Conservation (phyloP, 2,888 invertebrate genomes). For the Cheilosia soror region DNA sequence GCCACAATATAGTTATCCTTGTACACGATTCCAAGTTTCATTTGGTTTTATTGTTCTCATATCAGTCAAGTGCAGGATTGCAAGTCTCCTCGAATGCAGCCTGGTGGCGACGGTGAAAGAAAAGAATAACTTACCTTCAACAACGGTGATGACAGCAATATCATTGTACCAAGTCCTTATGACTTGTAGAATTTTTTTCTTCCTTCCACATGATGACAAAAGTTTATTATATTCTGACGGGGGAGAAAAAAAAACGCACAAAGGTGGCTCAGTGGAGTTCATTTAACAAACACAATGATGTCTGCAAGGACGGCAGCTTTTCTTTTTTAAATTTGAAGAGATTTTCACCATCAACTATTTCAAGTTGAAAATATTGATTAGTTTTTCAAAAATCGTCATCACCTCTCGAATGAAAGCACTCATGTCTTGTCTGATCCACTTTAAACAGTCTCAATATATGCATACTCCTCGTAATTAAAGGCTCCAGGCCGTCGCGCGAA, state of each 20-base stretch:
- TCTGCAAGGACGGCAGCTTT: constrained; percentile 20
- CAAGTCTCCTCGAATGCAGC: constrained; percentile 1
- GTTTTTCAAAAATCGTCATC: constrained; percentile 17
- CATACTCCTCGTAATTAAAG: constrained; percentile 14
- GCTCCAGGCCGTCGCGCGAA: constrained; percentile 33
- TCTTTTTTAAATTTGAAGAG: background rate
- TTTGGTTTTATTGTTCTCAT: constrained; percentile 43
- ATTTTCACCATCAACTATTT: no score
- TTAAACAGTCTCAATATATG: background rate
- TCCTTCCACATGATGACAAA: constrained; percentile 26
- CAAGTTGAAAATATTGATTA: background rate
- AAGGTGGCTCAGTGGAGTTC: constrained; percentile 32
- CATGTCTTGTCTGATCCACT: background rate
- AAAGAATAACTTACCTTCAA: constrained; percentile 42
- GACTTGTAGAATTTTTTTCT: constrained; percentile 29
- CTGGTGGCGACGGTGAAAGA: constrained; percentile 7
- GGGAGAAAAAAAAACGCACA: background rate
- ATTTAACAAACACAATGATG: constrained; percentile 43
- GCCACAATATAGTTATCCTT: background rate
- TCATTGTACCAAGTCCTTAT: constrained; percentile 38
- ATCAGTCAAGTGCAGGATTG: constrained; percentile 52
- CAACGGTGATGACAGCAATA: constrained; percentile 44
- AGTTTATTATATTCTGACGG: constrained; percentile 12
- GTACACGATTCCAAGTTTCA: background rate
- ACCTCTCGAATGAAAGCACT: background rate